These are phyloP conservation scores for Cirrhinus molitorella DNA, from an alignment of 2,797 vertebrate genomes.

Conservation along the genomic window DNA sequence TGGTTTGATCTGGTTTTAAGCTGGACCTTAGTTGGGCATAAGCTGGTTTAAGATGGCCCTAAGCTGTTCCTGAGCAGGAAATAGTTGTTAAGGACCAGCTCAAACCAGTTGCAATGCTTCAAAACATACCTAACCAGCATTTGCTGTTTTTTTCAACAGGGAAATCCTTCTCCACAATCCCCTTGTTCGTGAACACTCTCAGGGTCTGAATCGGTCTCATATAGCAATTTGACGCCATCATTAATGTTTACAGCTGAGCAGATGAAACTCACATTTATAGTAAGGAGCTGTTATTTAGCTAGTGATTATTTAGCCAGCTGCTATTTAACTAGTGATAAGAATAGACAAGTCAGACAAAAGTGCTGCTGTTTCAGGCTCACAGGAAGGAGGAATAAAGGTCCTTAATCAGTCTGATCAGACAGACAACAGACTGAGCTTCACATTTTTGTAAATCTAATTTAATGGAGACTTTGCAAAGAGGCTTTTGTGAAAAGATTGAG, in stretches of 20 bases:
- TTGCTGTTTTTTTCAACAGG: too few relatives aligned
- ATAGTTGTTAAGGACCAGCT: too few relatives aligned
- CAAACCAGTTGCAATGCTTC: too few relatives aligned
- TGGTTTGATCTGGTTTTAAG: too few relatives aligned
- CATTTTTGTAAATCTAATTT: constrained; percentile 8
- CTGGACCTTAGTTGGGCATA: too few relatives aligned
- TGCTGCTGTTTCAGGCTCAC: not conserved
- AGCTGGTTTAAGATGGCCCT: too few relatives aligned
- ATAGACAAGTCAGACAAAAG: not conserved
- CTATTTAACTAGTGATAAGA: not conserved
- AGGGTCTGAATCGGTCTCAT: not conserved
- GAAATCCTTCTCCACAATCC: not conserved
- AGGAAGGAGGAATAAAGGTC: not conserved
- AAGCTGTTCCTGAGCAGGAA: too few relatives aligned
- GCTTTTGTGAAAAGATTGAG: not conserved
- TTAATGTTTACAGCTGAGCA: not conserved
- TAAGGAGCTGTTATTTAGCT: not conserved
- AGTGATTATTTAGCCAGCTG: not conserved
- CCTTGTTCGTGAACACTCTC: not conserved
- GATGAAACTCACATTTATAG: not conserved
- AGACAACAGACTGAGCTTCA: not conserved
- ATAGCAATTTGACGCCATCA: not conserved
- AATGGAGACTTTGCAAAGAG: not conserved
- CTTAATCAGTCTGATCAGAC: not conserved
- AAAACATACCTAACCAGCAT: too few relatives aligned